A percentile compares a stretch with the other conserved stretches of the same genome.
phyloP scores from a whole-genome alignment of 92 coral and sea anemone species.

The Paragorgia papillata region DNA sequence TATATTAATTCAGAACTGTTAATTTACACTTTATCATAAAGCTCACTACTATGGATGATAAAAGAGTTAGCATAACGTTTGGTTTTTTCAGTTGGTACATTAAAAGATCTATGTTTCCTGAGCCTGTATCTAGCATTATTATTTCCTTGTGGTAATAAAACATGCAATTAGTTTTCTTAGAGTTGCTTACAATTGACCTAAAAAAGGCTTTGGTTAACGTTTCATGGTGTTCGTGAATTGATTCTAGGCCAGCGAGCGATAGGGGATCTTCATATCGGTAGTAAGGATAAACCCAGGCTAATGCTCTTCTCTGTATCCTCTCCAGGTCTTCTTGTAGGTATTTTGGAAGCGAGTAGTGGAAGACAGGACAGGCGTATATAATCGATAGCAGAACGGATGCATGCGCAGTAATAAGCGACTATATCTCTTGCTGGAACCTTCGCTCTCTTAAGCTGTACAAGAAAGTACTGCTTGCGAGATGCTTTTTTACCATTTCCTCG shows the following conservation, averaged over 20 bases:
- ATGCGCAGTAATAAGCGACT: constrained; percentile 47
- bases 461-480: constrained; percentile 36
- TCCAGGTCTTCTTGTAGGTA: constrained; percentile 47
- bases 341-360: constrained; percentile 48
- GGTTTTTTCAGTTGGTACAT: constrained; percentile 34
- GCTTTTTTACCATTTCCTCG: constrained; percentile 49
- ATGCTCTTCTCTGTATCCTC: constrained; percentile 53
- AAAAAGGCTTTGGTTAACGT: constrained; percentile 37
- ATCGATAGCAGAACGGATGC: constrained; percentile 40
- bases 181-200: constrained; percentile 10
- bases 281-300: constrained; percentile 40
- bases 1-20: neutral
- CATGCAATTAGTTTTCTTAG: neutral
- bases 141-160: constrained; percentile 2
- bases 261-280: constrained; percentile 26
- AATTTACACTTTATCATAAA: neutral
- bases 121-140: constrained; percentile 16
- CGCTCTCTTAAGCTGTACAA: constrained; percentile 52
- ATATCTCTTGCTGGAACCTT: constrained; percentile 23
- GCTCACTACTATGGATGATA: constrained; percentile 19
- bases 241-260: constrained; percentile 19
- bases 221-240: constrained; percentile 47
- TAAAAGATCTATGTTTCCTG: constrained; percentile 36
- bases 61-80: constrained; percentile 39
- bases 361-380: constrained; percentile 51